A percentile compares a stretch with the other conserved stretches of the same genome.
phyloP scores from a whole-genome alignment of 2,888 invertebrate species.

The Nowickia ferox region DNA sequence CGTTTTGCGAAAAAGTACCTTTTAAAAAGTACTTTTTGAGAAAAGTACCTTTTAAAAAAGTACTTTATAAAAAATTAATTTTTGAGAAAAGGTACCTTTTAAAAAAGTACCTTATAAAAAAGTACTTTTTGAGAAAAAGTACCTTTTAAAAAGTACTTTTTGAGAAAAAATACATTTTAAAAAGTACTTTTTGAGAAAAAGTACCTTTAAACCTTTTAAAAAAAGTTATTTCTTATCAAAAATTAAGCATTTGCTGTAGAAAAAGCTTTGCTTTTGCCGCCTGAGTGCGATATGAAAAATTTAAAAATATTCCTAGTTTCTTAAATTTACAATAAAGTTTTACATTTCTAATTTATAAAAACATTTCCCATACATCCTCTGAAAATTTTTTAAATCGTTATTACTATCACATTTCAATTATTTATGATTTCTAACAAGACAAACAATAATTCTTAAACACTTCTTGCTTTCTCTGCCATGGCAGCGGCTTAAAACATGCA shows the following conservation, averaged over 20 bases:
- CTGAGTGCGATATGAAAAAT: too few species aligned
- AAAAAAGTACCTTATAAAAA: neutral
- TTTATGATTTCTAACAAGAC: conserved; percentile 60
- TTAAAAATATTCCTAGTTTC: too few species aligned
- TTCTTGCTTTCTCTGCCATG: conserved; percentile 17
- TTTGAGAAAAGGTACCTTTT: neutral
- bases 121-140: too few species aligned
- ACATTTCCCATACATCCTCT: neutral
- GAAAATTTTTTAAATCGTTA: conserved; percentile 24
- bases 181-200: too few species aligned
- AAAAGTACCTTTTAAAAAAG: conserved; percentile 18
- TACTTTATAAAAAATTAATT: neutral
- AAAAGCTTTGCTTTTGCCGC: too few species aligned
- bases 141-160: too few species aligned
- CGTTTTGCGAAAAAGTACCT: conserved; percentile 1
- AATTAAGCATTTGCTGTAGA: too few species aligned
- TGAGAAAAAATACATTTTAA: too few species aligned
- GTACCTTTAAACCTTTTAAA: too few species aligned
- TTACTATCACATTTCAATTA: conserved; percentile 60
- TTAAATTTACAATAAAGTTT: too few species aligned
- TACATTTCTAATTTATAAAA: neutral
- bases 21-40: neutral
- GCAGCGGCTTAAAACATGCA: conserved; percentile 15
- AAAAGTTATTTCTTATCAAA: too few species aligned
- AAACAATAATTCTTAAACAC: conserved; percentile 59